Evolutionary conservation across 2,113 vertebrate genomes (phyloP).

Genomic region (Octodon degus): DNA sequence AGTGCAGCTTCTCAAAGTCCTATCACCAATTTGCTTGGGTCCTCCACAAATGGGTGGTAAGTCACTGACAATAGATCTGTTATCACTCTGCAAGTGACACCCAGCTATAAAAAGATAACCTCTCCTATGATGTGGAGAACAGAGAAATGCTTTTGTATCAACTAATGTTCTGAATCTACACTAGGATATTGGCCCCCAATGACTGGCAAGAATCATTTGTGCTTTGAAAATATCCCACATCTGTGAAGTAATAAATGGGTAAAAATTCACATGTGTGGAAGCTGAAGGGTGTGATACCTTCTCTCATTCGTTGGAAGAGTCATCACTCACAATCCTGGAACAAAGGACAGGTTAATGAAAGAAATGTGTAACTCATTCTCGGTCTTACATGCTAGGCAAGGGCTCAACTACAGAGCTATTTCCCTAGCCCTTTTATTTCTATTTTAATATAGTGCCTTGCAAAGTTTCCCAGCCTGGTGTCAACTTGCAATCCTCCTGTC

Average conservation of each 20-base stretch:
- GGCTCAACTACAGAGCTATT: not conserved
- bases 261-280: not conserved
- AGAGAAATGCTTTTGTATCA: not conserved
- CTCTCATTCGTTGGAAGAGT: not conserved
- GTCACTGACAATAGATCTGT: not conserved
- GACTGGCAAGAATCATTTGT: not conserved
- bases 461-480: not conserved
- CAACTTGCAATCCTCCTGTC: not conserved
- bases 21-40: not conserved
- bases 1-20: conserved; percentile 20
- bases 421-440: not conserved
- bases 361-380: not conserved
- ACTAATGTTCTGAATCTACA: not conserved
- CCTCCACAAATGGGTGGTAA: not conserved
- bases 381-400: not conserved
- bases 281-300: not conserved
- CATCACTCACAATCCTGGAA: not conserved
- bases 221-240: not conserved
- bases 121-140: not conserved
- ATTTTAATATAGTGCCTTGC: not conserved
- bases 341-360: not conserved
- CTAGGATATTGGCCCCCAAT: not conserved
- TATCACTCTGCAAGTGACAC: not conserved
- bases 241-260: not conserved
- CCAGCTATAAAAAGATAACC: not conserved